A percentile compares a stretch with the other conserved stretches of the same genome.
Conservation (phyloP, 2,113 vertebrate genomes). For the Ursus arctos region DNA sequence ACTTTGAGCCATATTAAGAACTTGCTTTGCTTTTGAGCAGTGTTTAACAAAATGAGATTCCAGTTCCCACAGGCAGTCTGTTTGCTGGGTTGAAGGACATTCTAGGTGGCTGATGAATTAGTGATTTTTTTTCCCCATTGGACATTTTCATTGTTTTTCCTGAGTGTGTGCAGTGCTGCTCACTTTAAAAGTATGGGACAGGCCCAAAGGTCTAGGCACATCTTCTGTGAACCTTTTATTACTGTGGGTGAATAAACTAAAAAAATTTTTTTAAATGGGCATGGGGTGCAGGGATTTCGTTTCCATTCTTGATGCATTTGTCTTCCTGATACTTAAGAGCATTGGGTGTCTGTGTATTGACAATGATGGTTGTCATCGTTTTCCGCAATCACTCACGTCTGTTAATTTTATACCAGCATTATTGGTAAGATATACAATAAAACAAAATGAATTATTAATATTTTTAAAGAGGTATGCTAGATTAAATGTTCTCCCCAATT, state of each 20-base stretch:
- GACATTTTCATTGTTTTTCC: constrained; percentile 3
- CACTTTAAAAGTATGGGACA: neutral
- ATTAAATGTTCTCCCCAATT: neutral
- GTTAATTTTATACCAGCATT: neutral
- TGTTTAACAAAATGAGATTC: neutral
- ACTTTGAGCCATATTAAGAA: neutral
- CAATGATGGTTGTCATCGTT: neutral
- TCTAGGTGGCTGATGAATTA: neutral
- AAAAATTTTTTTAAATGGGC: neutral
- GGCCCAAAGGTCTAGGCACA: neutral
- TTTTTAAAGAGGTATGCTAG: neutral
- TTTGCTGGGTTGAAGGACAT: neutral
- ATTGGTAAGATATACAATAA: neutral
- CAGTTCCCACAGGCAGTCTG: neutral
- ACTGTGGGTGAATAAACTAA: neutral
- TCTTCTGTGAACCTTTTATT: neutral
- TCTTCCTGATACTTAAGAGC: neutral
- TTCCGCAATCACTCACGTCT: neutral
- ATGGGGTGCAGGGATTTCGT: neutral
- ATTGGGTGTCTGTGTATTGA: neutral
- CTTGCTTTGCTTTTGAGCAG: constrained; percentile 17
- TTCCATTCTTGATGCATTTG: neutral
- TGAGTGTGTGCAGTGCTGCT: neutral
- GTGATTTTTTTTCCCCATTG: neutral
- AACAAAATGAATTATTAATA: neutral